A percentile compares a stretch with the other conserved stretches of the same genome.
Conservation (phyloP, 2,797 vertebrate species). For the Avahi laniger region DNA sequence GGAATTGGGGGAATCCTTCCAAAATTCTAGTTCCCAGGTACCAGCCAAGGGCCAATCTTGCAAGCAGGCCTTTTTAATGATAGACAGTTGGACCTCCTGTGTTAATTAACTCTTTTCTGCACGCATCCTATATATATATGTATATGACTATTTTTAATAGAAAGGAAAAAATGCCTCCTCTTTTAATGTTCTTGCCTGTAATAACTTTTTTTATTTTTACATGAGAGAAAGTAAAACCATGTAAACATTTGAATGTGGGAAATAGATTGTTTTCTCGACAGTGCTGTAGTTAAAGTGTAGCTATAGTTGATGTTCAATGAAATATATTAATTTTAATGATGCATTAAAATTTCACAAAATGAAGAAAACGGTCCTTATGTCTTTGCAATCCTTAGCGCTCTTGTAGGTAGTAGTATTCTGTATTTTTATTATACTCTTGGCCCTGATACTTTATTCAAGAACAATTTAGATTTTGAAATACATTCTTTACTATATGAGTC, state of each 20-base stretch:
- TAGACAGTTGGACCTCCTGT: background rate
- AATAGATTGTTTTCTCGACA: slow-evolving; percentile 16
- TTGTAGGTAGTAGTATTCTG: background rate
- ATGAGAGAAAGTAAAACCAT: background rate
- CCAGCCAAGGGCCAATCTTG: background rate
- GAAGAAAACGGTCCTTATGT: background rate
- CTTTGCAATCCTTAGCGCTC: background rate
- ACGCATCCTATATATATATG: background rate
- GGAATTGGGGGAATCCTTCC: background rate
- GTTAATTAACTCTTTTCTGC: background rate
- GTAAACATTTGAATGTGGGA: background rate
- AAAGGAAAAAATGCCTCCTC: background rate
- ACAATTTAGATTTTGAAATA: slow-evolving; percentile 24
- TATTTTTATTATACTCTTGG: slow-evolving; percentile 1
- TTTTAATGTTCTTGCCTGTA: background rate
- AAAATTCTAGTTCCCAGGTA: background rate
- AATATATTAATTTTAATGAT: slow-evolving; percentile 19
- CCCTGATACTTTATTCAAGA: background rate
- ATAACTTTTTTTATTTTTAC: background rate
- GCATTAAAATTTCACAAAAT: slow-evolving; percentile 7
- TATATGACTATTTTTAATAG: background rate
- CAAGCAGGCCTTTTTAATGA: background rate
- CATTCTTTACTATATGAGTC: background rate
- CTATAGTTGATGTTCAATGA: background rate
- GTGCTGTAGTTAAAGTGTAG: background rate